Evolutionary conservation across 2,797 vertebrate genomes (phyloP).

Genomic region (Microctenopoma stevenorrisi): DNA sequence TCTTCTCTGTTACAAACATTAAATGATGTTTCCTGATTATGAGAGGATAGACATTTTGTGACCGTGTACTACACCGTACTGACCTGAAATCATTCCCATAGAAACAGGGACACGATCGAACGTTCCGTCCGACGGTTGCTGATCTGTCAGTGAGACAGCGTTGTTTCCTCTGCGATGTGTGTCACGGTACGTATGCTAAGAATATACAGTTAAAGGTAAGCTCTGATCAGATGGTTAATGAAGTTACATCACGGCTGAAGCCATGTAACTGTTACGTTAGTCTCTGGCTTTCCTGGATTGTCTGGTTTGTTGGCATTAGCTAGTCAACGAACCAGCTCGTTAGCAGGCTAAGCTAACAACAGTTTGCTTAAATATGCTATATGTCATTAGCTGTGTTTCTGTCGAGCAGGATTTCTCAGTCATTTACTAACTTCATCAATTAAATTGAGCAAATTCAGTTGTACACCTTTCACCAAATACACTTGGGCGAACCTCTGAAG

Average conservation of each 20-base stretch:
- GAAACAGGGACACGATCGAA: slow-evolving; percentile 25
- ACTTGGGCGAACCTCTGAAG: not conserved
- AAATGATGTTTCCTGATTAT: slow-evolving; percentile 19
- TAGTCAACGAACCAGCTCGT: too few relatives aligned
- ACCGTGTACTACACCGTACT: slow-evolving; percentile 3
- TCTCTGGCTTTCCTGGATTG: not conserved
- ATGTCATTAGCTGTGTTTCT: not conserved
- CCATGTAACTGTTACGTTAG: not conserved
- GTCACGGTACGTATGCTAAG: not conserved
- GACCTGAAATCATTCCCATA: not conserved
- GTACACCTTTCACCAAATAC: not conserved
- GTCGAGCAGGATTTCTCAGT: not conserved
- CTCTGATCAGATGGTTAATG: too few relatives aligned
- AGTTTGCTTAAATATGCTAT: not conserved
- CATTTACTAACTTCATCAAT: not conserved
- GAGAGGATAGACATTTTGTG: slow-evolving; percentile 29
- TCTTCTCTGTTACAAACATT: not conserved
- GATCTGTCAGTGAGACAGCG: slow-evolving; percentile 6
- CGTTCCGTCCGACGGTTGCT: slow-evolving; percentile 31
- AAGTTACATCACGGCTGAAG: not conserved
- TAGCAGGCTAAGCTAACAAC: not conserved
- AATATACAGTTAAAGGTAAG: not conserved
- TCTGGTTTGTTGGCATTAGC: not conserved
- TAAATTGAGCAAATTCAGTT: not conserved
- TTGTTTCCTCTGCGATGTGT: slow-evolving; percentile 18